Evolutionary conservation across 2,113 vertebrate genomes (phyloP).

Genomic region (Tyrannus savana): DNA sequence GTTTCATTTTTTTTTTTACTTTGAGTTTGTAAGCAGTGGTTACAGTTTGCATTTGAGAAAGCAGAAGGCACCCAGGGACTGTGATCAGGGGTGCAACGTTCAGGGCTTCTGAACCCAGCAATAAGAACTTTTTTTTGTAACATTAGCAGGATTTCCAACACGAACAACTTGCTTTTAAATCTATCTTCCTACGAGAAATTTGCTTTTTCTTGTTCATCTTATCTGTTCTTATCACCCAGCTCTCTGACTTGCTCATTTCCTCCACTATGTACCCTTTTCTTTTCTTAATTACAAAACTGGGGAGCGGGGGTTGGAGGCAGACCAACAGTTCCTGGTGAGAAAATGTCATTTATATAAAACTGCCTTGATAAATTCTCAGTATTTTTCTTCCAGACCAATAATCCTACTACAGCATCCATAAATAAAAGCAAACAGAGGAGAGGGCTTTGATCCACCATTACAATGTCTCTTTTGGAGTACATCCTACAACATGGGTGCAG

Average conservation of each 20-base stretch:
- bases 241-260: background rate
- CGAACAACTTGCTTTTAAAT: background rate
- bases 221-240: background rate
- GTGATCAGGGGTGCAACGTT: background rate
- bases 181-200: background rate
- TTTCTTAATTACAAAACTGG: background rate
- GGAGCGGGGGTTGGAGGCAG: background rate
- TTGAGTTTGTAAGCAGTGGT: background rate
- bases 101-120: background rate
- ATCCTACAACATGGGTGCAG: accelerated
- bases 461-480: background rate
- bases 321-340: background rate
- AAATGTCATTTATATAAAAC: background rate
- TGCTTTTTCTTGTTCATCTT: background rate
- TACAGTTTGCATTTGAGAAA: background rate
- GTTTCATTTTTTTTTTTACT: background rate
- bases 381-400: background rate
- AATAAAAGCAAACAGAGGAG: background rate
- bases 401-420: background rate
- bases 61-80: background rate
- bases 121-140: background rate
- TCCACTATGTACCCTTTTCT: background rate
- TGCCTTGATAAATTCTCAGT: background rate
- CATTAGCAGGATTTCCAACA: background rate
- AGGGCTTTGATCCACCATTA: background rate